A percentile compares a stretch with the other conserved stretches of the same genome.
Conservation (phyloP, 2,113 vertebrate genomes). For the Charadrius vociferus region DNA sequence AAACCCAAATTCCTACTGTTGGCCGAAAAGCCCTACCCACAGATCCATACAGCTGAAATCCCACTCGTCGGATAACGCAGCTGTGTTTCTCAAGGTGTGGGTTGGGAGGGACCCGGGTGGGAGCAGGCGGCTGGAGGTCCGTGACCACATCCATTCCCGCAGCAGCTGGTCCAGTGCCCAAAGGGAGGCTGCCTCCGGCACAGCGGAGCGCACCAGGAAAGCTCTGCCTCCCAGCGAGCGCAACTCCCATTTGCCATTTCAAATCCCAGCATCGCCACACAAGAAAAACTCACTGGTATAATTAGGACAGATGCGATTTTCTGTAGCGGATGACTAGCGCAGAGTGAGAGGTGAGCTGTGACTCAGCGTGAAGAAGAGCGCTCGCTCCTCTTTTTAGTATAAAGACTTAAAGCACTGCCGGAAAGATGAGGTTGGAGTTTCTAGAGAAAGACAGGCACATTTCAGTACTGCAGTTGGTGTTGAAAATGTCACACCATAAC, state of each 20-base stretch:
- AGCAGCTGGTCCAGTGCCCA: fast-evolving
- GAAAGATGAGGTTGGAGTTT: not conserved
- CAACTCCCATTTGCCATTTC: fast-evolving
- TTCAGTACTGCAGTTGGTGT: not conserved
- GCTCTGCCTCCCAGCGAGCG: not conserved
- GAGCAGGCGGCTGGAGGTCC: not conserved
- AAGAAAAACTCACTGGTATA: not conserved
- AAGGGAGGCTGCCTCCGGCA: not conserved
- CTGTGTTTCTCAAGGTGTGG: not conserved
- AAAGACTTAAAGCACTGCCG: not conserved
- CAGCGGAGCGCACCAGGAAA: not conserved
- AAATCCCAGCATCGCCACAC: not conserved
- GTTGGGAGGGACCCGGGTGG: fast-evolving
- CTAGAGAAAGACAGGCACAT: not conserved
- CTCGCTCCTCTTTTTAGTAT: not conserved
- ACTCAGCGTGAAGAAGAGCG: not conserved
- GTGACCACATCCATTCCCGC: fast-evolving
- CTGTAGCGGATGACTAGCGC: fast-evolving
- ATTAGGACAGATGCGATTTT: not conserved
- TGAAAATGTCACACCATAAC: not conserved
- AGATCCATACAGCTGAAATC: not conserved
- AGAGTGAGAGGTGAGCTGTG: not conserved
- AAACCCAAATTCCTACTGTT: not conserved
- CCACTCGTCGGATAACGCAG: not conserved
- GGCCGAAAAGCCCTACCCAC: not conserved